A percentile compares a stretch with the other conserved stretches of the same genome.
Evolutionary conservation across 2,797 vertebrate genomes (phyloP).

Genomic region (Poliocrania exsul): DNA sequence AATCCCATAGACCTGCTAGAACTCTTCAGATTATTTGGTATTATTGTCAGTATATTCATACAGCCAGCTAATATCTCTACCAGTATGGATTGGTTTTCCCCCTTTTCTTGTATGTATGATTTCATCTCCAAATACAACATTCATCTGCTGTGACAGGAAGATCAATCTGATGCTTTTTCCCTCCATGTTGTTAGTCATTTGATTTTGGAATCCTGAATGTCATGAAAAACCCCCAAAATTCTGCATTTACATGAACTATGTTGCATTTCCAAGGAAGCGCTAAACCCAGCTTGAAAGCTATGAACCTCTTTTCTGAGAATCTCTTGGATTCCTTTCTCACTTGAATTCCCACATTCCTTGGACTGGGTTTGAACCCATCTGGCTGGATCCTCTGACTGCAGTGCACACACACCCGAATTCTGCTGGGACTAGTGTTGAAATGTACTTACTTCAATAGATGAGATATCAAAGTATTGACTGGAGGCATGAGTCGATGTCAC

Average conservation of each 20-base stretch:
- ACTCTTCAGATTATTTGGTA: neutral
- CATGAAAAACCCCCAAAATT: neutral
- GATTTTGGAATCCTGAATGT: neutral
- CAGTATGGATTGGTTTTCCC: neutral
- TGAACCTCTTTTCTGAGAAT: neutral
- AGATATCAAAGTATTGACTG: neutral
- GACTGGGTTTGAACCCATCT: neutral
- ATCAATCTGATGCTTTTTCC: neutral
- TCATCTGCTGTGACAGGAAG: neutral
- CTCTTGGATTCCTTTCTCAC: neutral
- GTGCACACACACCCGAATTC: neutral
- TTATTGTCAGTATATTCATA: neutral
- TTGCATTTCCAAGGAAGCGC: neutral
- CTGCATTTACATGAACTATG: neutral
- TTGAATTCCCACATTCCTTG: neutral
- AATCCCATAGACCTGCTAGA: neutral
- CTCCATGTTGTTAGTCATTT: fast-evolving
- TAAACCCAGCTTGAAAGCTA: neutral
- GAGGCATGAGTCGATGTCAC: neutral
- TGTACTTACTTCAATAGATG: neutral
- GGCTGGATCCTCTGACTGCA: neutral
- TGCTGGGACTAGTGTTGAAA: neutral
- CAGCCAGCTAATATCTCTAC: neutral
- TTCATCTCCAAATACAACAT: neutral
- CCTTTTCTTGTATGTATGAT: neutral